phyloP scores from a whole-genome alignment of 2,888 invertebrate species.

The Leucozona laternaria region DNA sequence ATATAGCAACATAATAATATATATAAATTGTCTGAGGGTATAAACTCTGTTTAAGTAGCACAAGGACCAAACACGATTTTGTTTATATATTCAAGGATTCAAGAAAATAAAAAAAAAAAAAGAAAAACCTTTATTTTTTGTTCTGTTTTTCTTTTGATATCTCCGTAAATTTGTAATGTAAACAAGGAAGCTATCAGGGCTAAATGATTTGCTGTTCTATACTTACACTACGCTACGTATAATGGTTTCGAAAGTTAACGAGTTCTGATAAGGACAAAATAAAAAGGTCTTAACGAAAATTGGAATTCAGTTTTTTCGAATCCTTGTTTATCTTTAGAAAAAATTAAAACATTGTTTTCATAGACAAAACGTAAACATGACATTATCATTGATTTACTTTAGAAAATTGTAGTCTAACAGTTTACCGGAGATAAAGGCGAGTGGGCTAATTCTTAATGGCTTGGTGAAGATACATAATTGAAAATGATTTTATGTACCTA shows the following conservation, averaged over 20 bases:
- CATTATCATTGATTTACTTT: too few relatives aligned
- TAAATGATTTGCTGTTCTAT: slow-evolving; percentile 41
- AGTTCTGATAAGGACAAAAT: slow-evolving; percentile 34
- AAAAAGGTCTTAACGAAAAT: slow-evolving; percentile 17
- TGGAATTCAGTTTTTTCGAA: slow-evolving; percentile 2
- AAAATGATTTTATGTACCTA: too few relatives aligned
- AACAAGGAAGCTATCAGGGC: slow-evolving; percentile 43
- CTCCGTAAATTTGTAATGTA: slow-evolving; percentile 56
- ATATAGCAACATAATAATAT: too few relatives aligned
- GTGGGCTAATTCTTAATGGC: too few relatives aligned
- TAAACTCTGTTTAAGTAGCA: slow-evolving; percentile 36
- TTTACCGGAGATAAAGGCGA: too few relatives aligned
- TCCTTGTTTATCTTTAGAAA: slow-evolving; percentile 10
- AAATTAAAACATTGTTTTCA: not conserved
- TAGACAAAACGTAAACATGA: not conserved
- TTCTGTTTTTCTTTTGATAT: not conserved
- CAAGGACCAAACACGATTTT: slow-evolving; percentile 50
- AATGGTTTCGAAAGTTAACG: slow-evolving; percentile 47
- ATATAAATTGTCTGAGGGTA: slow-evolving; percentile 48
- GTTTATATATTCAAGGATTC: slow-evolving; percentile 24
- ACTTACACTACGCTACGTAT: too few relatives aligned
- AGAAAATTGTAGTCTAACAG: not conserved
- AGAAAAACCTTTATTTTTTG: slow-evolving; percentile 17
- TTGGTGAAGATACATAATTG: too few relatives aligned
- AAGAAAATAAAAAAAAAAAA: not conserved